Percentiles rank a stretch among this genome's conserved stretches.
These are phyloP conservation scores for Andrena trimmerana DNA, from an alignment of 2,888 invertebrate genomes.

Conservation along the genomic window DNA sequence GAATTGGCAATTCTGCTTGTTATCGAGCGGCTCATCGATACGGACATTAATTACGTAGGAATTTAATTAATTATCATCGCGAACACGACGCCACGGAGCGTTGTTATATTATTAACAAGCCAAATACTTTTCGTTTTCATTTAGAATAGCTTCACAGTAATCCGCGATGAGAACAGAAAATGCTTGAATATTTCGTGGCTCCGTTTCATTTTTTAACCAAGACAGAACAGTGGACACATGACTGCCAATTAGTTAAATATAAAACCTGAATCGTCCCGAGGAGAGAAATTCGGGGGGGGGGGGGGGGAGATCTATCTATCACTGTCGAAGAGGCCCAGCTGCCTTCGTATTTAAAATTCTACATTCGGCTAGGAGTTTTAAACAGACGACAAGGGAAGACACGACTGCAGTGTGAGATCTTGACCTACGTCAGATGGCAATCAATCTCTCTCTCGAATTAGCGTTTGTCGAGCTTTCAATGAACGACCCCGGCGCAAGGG, in stretches of 20 bases:
- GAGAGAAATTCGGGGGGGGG: too few relatives aligned
- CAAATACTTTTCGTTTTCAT: too few relatives aligned
- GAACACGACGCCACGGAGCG: neutral
- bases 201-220: too few relatives aligned
- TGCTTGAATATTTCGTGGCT: too few relatives aligned
- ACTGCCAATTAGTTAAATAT: too few relatives aligned
- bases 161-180: too few relatives aligned
- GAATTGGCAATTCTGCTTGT: neutral
- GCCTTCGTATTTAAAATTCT: neutral
- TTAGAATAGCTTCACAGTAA: too few relatives aligned
- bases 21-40: neutral
- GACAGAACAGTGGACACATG: too few relatives aligned
- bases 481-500: slow-evolving; percentile 36
- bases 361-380: neutral
- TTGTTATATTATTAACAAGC: too few relatives aligned
- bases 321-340: neutral
- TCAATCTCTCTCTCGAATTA: slow-evolving; percentile 24
- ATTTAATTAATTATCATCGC: neutral
- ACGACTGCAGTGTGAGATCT: neutral
- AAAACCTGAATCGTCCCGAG: too few relatives aligned
- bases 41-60: neutral
- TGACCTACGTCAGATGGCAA: slow-evolving; percentile 12
- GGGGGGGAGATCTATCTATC: too few relatives aligned
- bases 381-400: neutral
- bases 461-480: slow-evolving; percentile 62